A percentile compares a stretch with the other conserved stretches of the same genome.
These are phyloP conservation scores for Bombus ignitus DNA, from an alignment of 1,140 invertebrate species.

Conservation along the genomic window DNA sequence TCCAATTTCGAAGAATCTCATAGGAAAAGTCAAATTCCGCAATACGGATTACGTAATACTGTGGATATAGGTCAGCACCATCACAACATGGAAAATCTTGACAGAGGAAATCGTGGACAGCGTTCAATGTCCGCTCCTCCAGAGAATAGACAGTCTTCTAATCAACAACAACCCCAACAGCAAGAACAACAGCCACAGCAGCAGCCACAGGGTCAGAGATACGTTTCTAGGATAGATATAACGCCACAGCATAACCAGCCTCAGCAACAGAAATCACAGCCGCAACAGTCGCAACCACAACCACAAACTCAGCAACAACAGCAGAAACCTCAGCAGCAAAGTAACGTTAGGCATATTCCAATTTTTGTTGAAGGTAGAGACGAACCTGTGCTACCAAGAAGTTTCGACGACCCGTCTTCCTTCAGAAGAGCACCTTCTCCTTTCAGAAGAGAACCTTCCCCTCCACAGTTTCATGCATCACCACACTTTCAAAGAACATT, in stretches of 20 bases:
- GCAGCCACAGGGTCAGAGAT: constrained; percentile 71
- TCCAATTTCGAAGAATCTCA: constrained; percentile 36
- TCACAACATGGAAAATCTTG: constrained; percentile 83
- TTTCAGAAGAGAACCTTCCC: constrained; percentile 63
- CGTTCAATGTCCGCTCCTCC: constrained; percentile 88
- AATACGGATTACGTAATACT: constrained; percentile 89
- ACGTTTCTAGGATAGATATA: constrained; percentile 84
- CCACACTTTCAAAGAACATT: constrained; percentile 77
- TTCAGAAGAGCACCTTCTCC: constrained; percentile 49
- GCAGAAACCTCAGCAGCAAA: constrained; percentile 64
- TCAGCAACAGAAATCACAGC: constrained; percentile 40
- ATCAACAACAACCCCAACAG: constrained; percentile 60
- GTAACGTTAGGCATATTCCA: constrained; percentile 90
- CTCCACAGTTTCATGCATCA: constrained; percentile 77
- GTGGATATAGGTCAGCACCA: constrained; percentile 89
- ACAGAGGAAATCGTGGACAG: constrained; percentile 84
- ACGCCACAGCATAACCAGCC: constrained; percentile 77
- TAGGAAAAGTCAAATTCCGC: constrained; percentile 83
- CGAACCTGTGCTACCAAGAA: constrained; percentile 87
- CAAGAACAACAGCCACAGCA: constrained; percentile 70
- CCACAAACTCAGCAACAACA: constrained; percentile 33
- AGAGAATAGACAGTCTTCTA: constrained; percentile 74
- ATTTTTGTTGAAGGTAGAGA: constrained; percentile 93
- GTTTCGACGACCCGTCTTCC: constrained; percentile 70
- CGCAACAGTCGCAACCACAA: constrained; percentile 10